Base-by-base conservation (phyloP, 1,140 invertebrate species). In the Tetramorium alpestre region DNA sequence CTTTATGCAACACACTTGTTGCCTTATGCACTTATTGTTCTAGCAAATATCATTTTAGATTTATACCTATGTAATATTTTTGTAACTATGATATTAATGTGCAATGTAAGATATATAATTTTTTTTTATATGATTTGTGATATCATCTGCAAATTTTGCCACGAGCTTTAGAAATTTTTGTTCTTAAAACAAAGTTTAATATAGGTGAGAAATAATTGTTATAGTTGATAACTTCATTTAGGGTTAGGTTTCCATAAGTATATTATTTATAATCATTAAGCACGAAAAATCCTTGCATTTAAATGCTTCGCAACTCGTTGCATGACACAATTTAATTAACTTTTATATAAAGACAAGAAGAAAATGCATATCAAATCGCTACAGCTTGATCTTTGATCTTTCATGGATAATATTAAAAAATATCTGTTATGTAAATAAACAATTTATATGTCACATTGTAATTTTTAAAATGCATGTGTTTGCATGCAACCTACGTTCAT, bases 1-100 rank as follows among this genome's bases (percentile, higher is more conserved):
- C 76, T 67, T 80, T 67, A 54, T 4, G 33, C 25, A 25, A n/a
- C 49, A 38, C 65, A 73, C 80, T 82, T 82, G 80, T 82, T 82
- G 80, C 78, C 78, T 18, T 56, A 22, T 11, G 38, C 51, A 67
- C 38, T 22, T 22, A 22, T 22, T 22, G 22, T 22, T 22, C 22
- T 22, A 33, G 18, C 56, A 11, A 54, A 44, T 54, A 33, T 28
- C 44, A 22, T 38, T 25, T 16, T 41, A 16, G 51, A 54, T 69
- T 54, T 54, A 54, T 54, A 6, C 5, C n/a, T 25, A 22, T 22
- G 22, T 22, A 22, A 22, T 22, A 25, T 76, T 18, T 8, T 25
- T 8, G 22, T 67, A 67, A 41, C n/a, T 3, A 22, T 22, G 10
- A 67, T 44, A 38, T n/a, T 38, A 3, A n/a, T 38, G 33, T 65